Conservation (phyloP, 1,140 invertebrate species). For the Prorops nasuta region DNA sequence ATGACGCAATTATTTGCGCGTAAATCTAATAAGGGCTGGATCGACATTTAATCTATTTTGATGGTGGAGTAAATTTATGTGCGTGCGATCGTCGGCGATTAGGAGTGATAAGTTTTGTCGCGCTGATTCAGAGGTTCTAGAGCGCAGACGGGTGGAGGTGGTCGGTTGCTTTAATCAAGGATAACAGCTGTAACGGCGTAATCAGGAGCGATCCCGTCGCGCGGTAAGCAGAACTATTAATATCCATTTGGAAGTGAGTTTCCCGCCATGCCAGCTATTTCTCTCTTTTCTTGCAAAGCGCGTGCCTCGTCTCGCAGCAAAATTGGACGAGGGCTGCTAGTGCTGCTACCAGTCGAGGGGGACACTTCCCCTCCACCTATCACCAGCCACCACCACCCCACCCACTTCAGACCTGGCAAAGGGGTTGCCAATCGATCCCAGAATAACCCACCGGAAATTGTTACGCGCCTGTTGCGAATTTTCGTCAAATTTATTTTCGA, state of each 20-base stretch:
- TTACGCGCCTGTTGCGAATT: too few species aligned
- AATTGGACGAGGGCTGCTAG: constrained; percentile 22
- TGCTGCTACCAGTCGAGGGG: constrained; percentile 16
- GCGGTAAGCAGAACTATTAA: constrained; percentile 44
- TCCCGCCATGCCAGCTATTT: constrained; percentile 16
- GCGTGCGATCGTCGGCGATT: too few species aligned
- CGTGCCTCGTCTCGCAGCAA: constrained; percentile 11
- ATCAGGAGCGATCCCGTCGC: constrained; percentile 42
- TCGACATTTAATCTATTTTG: too few species aligned
- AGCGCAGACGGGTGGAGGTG: too few species aligned
- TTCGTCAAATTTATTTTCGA: too few species aligned
- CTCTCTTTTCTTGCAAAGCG: constrained; percentile 17
- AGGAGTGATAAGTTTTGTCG: too few species aligned
- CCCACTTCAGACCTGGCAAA: constrained; percentile 21
- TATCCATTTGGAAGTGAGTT: constrained; percentile 45
- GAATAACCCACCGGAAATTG: constrained; percentile 36
- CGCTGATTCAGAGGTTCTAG: too few species aligned
- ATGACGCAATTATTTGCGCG: too few species aligned
- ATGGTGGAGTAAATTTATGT: too few species aligned
- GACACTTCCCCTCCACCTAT: constrained; percentile 3
- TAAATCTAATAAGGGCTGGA: too few species aligned
- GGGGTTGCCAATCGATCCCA: constrained; percentile 35
- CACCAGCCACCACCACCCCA: not conserved
- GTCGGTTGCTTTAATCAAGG: constrained; percentile 45
- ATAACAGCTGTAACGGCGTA: constrained; percentile 50